Evolutionary conservation across 2,113 vertebrate species (phyloP), one percentile per base, ranked within the genome.

Genomic region (Cephalopholis sonnerati): DNA sequence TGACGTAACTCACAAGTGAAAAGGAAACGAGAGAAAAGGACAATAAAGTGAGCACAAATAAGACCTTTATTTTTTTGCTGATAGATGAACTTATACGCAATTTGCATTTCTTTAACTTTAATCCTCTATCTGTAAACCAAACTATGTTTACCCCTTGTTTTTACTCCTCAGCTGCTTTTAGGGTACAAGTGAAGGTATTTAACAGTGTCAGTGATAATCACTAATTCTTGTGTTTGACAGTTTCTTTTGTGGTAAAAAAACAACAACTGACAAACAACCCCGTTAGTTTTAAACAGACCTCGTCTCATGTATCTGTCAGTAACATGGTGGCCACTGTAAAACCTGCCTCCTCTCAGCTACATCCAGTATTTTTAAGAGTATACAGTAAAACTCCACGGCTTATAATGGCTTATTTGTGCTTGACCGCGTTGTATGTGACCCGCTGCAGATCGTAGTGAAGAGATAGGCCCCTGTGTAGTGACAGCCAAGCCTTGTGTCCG

Each of bases 401-500:
- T 63, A 90, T 79, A 88, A 90, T 64, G 70, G 79, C 77, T 87
- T 81, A 16, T 85, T 89, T 92, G 86, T 91, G 91, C 76, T 74
- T 0, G 69, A 55, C 46, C 7, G n/a, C 15, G 41, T 77, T 70
- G 62, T 77, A 20, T 77, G 82, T 24, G 77, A 87, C 58, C 81
- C 27, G 66, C 27, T 83, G 75, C 36, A 86, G 92, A 92, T 91
- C 13, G 51, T 32, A 77, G 82, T 46, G 79, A 85, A 62, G 87
- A 89, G 87, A 89, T 91, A 80, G 83, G 85, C 82, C 57, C 72
- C 51, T 48, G 67, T 51, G 68, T 74, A 70, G 77, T 74, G 82
- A 92, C 79, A 90, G 92, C 84, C 83, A 41, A 81, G 87, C 77
- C 88, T 91, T 92, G 89, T 93, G 77, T 93, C 83, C 61, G 86